These are phyloP conservation scores for Acronicta alni DNA, from an alignment of 2,888 invertebrate genomes.

Conservation along the genomic window DNA sequence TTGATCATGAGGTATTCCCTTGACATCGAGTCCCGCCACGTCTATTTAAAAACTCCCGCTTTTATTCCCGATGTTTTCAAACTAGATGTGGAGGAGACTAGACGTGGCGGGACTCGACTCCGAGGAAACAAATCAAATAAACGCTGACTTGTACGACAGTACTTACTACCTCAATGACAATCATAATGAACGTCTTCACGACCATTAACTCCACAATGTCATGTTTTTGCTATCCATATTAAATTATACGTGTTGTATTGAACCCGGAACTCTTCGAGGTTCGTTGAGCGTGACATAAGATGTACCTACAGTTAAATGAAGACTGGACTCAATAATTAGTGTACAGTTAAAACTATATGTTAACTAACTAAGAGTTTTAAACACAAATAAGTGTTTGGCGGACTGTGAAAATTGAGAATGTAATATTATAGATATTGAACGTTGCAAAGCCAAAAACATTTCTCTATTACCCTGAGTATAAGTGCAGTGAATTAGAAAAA, in stretches of 20 bases:
- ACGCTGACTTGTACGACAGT: too few relatives aligned
- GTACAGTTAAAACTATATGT: conserved; percentile 26
- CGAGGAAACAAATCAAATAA: too few relatives aligned
- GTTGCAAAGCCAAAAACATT: too few relatives aligned
- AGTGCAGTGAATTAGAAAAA: too few relatives aligned
- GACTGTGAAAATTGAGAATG: background rate
- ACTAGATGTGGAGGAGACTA: too few relatives aligned
- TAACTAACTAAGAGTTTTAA: background rate
- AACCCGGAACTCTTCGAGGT: conserved; percentile 43
- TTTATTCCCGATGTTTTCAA: too few relatives aligned
- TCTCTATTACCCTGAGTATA: too few relatives aligned
- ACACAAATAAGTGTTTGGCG: background rate
- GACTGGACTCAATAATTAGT: conserved; percentile 31
- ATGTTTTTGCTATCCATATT: conserved; percentile 24
- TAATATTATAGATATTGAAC: background rate
- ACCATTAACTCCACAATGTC: conserved; percentile 18
- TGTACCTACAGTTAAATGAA: conserved; percentile 16
- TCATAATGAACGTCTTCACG: conserved; percentile 14
- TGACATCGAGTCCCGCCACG: too few relatives aligned
- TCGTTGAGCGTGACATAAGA: conserved; percentile 41
- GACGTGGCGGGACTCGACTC: too few relatives aligned
- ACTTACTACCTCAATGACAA: background rate
- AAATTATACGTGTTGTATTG: conserved; percentile 24
- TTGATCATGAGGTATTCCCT: too few relatives aligned
- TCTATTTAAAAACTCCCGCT: too few relatives aligned